These are phyloP conservation scores for Zaprionus camerounensis DNA, from an alignment of 1,140 invertebrate genomes.

Conservation along the genomic window DNA sequence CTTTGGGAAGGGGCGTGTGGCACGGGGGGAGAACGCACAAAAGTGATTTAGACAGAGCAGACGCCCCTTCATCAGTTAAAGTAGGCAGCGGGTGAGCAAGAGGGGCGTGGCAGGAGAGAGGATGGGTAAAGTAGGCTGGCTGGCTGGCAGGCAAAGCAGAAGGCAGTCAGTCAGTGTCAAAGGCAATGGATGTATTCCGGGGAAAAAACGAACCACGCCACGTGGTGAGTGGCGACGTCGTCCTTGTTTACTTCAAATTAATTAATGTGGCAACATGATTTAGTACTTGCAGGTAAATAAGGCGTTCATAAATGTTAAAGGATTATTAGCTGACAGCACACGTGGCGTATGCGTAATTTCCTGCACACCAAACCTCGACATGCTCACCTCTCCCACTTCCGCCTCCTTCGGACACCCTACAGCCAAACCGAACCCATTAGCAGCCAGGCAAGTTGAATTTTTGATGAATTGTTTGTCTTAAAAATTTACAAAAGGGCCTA, in stretches of 20 bases:
- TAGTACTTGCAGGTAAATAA: slow-evolving; percentile 82
- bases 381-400: not conserved
- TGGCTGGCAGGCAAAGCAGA: slow-evolving; percentile 17
- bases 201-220: slow-evolving; percentile 11
- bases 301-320: slow-evolving; percentile 82
- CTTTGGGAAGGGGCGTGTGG: slow-evolving; percentile 13
- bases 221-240: slow-evolving; percentile 34
- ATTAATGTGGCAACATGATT: slow-evolving; percentile 81
- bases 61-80: slow-evolving; percentile 68
- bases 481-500: slow-evolving; percentile 76
- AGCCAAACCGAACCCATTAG: slow-evolving; percentile 42
- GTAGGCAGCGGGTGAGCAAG: not conserved
- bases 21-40: slow-evolving; percentile 64
- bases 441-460: slow-evolving; percentile 62
- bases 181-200: slow-evolving; percentile 18
- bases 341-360: slow-evolving; percentile 78
- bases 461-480: slow-evolving; percentile 81
- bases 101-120: too few relatives aligned
- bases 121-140: not conserved
- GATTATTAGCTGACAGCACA: slow-evolving; percentile 81
- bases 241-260: slow-evolving; percentile 77
- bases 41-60: slow-evolving; percentile 74
- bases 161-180: slow-evolving; percentile 56
- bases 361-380: not conserved
- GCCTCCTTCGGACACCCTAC: not conserved